A percentile compares a stretch with the other conserved stretches of the same genome.
Evolutionary conservation across 2,797 vertebrate species (phyloP).

Genomic region (Melanotaenia parkinsoni): DNA sequence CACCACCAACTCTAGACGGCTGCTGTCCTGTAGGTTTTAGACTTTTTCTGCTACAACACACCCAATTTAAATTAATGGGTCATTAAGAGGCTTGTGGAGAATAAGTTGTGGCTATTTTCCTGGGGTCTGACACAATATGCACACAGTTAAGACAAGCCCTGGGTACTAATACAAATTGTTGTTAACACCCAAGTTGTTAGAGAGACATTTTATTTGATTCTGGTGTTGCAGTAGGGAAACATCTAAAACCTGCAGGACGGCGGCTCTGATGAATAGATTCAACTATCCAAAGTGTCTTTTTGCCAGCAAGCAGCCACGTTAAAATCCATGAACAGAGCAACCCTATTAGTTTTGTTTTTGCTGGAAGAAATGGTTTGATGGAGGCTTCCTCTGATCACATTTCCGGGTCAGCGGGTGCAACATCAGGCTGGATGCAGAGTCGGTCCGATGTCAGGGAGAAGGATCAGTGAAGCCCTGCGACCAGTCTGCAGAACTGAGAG

Average conservation of each 20-base stretch:
- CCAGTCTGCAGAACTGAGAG: constrained; percentile 30
- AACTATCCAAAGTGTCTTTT: background rate
- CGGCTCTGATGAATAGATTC: background rate
- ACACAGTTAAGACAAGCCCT: background rate
- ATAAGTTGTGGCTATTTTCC: background rate
- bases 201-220: background rate
- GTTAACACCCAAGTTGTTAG: background rate
- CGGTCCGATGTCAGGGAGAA: constrained; percentile 17
- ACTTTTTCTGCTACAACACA: background rate
- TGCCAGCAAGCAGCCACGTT: background rate
- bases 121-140: background rate
- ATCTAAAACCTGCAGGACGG: background rate
- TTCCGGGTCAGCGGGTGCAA: constrained; percentile 31
- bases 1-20: background rate
- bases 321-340: background rate
- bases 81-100: background rate
- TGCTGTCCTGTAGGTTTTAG: background rate
- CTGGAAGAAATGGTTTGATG: background rate
- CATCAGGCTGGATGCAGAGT: constrained; percentile 25
- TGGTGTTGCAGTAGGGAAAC: background rate
- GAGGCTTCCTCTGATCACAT: constrained; percentile 5
- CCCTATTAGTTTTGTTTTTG: background rate
- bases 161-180: too few species aligned
- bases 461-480: constrained; percentile 38
- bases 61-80: background rate